These are phyloP conservation scores for Pseudeuparius sepicola DNA, from an alignment of 2,888 invertebrate species.

Conservation along the genomic window DNA sequence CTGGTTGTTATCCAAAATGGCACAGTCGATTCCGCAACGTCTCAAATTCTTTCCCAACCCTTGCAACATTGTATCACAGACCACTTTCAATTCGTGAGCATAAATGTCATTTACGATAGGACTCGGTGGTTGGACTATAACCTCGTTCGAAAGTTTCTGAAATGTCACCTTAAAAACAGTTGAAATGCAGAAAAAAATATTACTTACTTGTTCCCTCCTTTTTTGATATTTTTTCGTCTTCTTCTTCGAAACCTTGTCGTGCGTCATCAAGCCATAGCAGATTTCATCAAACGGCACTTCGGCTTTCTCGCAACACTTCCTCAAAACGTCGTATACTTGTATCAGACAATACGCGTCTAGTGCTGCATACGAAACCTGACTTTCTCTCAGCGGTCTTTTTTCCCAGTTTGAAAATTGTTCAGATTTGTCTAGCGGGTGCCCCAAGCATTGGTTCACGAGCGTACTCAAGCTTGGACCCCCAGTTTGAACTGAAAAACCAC, in stretches of 20 bases:
- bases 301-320: slow-evolving; percentile 40
- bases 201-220: too few relatives aligned
- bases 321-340: slow-evolving; percentile 57
- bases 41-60: slow-evolving; percentile 53
- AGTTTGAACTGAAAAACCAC: slow-evolving; percentile 35
- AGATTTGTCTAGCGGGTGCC: slow-evolving; percentile 69
- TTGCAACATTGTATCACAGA: slow-evolving; percentile 52
- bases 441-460: slow-evolving; percentile 66
- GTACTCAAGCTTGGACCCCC: slow-evolving; percentile 60
- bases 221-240: too few relatives aligned
- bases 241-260: slow-evolving; percentile 40
- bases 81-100: slow-evolving; percentile 37
- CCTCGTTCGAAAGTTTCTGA: slow-evolving; percentile 14
- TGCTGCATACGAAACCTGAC: slow-evolving; percentile 77
- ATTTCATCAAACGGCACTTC: slow-evolving; percentile 53
- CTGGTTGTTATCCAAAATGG: slow-evolving; percentile 41
- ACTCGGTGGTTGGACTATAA: slow-evolving; percentile 28
- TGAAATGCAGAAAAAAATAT: too few relatives aligned
- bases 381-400: slow-evolving; percentile 63
- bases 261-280: slow-evolving; percentile 48
- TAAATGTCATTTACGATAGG: slow-evolving; percentile 27
- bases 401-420: slow-evolving; percentile 92
- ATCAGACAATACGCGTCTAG: slow-evolving; percentile 81
- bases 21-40: slow-evolving; percentile 52
- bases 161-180: slow-evolving; percentile 8